Conservation (phyloP, 1,140 invertebrate genomes). For the Meloidogyne exigua region DNA sequence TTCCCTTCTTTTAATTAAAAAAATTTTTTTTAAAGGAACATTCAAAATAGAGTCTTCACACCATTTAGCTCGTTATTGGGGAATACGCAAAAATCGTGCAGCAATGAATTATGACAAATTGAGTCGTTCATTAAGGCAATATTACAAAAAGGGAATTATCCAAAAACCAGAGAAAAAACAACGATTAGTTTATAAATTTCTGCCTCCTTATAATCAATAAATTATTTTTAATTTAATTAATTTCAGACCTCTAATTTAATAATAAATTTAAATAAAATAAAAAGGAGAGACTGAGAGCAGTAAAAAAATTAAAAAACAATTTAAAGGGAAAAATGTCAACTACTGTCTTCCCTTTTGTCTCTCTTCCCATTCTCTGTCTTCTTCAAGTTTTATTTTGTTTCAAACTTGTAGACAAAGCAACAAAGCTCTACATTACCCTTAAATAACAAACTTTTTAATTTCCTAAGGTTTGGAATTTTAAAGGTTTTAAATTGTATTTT, state of each 20-base stretch:
- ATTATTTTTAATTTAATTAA: neutral
- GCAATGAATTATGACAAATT: conserved; percentile 99
- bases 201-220: conserved; percentile 60
- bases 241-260: neutral
- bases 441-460: too few species aligned
- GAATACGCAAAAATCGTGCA: conserved; percentile 90
- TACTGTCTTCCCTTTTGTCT: too few species aligned
- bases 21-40: conserved; percentile 71
- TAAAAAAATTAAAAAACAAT: too few species aligned
- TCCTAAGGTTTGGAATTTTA: too few species aligned
- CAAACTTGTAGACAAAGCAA: too few species aligned
- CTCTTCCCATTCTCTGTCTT: too few species aligned
- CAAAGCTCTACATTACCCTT: too few species aligned
- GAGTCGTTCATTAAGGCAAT: conserved; percentile 92
- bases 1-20: neutral
- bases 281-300: too few species aligned
- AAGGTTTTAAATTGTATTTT: too few species aligned
- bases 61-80: conserved; percentile 90
- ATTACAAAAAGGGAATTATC: conserved; percentile 99
- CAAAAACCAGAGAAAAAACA: conserved; percentile 97
- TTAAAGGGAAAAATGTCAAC: too few species aligned
- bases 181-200: conserved; percentile 87
- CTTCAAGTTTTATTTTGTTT: too few species aligned
- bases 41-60: conserved; percentile 99
- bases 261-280: too few species aligned